These are phyloP conservation scores for Danio jaintianensis DNA, from an alignment of 2,797 vertebrate species.

Conservation along the genomic window DNA sequence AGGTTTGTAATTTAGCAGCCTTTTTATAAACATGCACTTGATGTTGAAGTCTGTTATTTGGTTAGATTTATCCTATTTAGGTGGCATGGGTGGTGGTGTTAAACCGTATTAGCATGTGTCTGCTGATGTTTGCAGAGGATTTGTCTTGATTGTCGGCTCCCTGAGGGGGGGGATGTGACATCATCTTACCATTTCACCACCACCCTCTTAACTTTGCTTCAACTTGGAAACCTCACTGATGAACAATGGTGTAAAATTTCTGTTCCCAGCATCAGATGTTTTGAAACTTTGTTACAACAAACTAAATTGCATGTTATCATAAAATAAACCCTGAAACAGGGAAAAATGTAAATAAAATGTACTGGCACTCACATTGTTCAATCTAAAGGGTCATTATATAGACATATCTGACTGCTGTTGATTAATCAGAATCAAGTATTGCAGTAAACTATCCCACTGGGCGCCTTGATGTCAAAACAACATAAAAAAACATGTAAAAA, in stretches of 20 bases:
- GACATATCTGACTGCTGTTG: neutral
- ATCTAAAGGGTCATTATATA: neutral
- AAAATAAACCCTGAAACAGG: neutral
- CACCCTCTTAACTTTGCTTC: conserved; percentile 18
- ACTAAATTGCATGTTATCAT: neutral
- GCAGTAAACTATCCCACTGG: too few species aligned
- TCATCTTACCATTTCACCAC: neutral
- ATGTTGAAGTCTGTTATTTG: neutral
- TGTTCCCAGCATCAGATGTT: conserved; percentile 9
- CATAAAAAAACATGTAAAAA: too few species aligned
- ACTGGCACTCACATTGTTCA: neutral
- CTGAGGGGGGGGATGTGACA: neutral
- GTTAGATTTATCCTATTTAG: neutral
- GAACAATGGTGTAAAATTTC: conserved; percentile 46
- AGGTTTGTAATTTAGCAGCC: conserved; percentile 1
- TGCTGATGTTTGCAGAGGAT: neutral
- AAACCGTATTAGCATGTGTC: neutral
- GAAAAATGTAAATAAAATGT: too few species aligned
- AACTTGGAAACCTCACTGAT: conserved; percentile 35
- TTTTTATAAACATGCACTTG: neutral
- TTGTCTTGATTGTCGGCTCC: neutral
- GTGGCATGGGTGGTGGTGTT: neutral
- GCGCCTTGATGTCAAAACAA: too few species aligned
- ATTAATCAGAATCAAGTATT: neutral
- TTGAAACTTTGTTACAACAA: neutral